Percentiles rank a stretch among this genome's conserved stretches.
These are phyloP conservation scores for Zaprionus kolodkinae DNA, from an alignment of 1,140 invertebrate genomes.

Conservation along the genomic window DNA sequence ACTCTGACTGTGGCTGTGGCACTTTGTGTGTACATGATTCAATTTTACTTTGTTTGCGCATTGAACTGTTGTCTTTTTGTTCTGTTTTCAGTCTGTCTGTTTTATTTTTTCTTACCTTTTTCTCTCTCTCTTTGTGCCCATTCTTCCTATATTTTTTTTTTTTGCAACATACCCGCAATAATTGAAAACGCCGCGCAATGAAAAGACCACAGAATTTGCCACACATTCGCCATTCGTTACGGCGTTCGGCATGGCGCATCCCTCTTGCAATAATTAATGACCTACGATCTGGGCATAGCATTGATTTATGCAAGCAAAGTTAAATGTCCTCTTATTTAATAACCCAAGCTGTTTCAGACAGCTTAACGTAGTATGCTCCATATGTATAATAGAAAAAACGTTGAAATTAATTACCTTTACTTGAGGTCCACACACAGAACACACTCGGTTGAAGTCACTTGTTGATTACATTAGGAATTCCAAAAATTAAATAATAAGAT, in stretches of 20 bases:
- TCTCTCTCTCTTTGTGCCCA: neutral
- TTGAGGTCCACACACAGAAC: constrained; percentile 19
- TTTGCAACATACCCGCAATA: constrained; percentile 65
- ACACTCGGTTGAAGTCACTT: constrained; percentile 2
- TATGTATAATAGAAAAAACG: constrained; percentile 51
- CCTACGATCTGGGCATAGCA: constrained; percentile 54
- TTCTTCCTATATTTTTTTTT: neutral
- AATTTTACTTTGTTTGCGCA: constrained; percentile 62
- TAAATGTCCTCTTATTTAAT: constrained; percentile 74
- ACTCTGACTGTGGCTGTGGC: constrained; percentile 16
- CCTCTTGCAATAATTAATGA: constrained; percentile 77
- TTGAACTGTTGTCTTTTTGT: constrained; percentile 38
- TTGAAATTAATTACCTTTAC: constrained; percentile 70
- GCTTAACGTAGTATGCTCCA: constrained; percentile 55
- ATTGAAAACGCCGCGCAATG: constrained; percentile 70
- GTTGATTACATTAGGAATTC: neutral
- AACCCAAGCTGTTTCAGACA: constrained; percentile 56
- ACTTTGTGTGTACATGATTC: constrained; percentile 69
- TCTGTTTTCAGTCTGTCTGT: neutral
- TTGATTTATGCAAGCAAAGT: constrained; percentile 77
- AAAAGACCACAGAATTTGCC: constrained; percentile 42
- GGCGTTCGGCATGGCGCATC: constrained; percentile 25
- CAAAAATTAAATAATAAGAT: neutral
- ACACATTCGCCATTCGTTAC: constrained; percentile 44
- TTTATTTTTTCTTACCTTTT: neutral